Evolutionary conservation across 2,113 vertebrate genomes (phyloP).

Genomic region (Silurus meridionalis): DNA sequence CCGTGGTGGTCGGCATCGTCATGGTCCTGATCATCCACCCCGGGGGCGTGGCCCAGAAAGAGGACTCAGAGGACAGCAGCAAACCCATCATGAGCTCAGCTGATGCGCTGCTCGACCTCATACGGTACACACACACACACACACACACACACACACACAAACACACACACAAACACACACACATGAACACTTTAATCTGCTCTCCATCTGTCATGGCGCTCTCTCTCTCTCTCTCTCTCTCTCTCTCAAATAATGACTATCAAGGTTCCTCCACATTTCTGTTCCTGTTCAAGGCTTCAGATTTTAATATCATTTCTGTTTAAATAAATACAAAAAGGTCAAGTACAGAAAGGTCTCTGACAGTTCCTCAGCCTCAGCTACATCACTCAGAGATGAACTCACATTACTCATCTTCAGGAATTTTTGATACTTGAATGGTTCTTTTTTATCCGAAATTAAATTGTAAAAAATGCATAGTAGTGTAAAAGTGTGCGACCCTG

Average conservation of each 20-base stretch:
- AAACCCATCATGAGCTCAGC: constrained; percentile 96
- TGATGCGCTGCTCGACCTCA: constrained; percentile 92
- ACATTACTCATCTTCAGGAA: too few species aligned
- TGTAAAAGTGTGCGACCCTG: background rate
- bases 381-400: background rate
- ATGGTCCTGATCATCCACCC: constrained; percentile 96
- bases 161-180: background rate
- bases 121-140: constrained; percentile 75
- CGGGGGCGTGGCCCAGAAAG: constrained; percentile 90
- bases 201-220: background rate
- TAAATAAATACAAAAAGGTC: too few species aligned
- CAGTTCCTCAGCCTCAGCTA: background rate
- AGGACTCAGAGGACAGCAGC: constrained; percentile 82
- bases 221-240: background rate
- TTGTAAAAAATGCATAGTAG: too few species aligned
- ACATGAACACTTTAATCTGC: background rate
- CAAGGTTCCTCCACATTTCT: background rate
- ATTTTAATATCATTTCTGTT: too few species aligned
- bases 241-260: background rate
- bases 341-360: background rate
- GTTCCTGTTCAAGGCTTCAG: background rate
- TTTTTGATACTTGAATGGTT: too few species aligned
- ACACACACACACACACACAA: background rate
- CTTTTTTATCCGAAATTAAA: too few species aligned
- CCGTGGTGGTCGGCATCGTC: constrained; percentile 93